These are phyloP conservation scores for Hemibagrus guttatus DNA, from an alignment of 2,797 vertebrate species.

Conservation along the genomic window DNA sequence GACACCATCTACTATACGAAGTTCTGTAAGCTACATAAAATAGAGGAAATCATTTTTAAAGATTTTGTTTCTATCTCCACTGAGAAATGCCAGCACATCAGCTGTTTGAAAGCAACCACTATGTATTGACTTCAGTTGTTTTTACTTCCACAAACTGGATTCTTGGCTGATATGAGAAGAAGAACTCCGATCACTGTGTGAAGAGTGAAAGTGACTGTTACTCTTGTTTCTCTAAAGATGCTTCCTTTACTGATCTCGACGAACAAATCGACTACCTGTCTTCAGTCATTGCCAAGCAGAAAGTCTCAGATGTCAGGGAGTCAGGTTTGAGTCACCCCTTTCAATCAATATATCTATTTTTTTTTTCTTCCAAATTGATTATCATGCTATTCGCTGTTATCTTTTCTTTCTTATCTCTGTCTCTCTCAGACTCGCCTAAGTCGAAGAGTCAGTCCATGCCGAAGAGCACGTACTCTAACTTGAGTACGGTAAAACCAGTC, in stretches of 20 bases:
- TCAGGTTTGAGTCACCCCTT: slow-evolving; percentile 61
- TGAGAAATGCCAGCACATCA: too few species aligned
- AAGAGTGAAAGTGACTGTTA: background rate
- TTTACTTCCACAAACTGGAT: background rate
- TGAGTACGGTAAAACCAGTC: slow-evolving; percentile 31
- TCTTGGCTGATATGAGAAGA: background rate
- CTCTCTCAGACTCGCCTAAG: slow-evolving; percentile 24
- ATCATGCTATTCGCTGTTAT: background rate
- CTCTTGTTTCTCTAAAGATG: slow-evolving; percentile 52
- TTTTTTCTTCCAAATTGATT: background rate
- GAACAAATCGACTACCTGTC: slow-evolving; percentile 86
- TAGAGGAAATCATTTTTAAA: too few species aligned
- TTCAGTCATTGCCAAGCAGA: slow-evolving; percentile 75
- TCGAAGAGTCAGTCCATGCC: background rate
- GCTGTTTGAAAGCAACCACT: background rate
- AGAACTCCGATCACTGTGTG: too few species aligned
- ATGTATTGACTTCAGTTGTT: background rate
- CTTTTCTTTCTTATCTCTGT: background rate
- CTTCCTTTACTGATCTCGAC: slow-evolving; percentile 70
- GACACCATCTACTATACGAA: background rate
- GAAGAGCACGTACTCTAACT: slow-evolving; percentile 5
- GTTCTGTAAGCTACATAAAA: too few species aligned
- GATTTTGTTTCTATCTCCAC: too few species aligned
- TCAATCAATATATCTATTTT: background rate
- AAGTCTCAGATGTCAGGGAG: slow-evolving; percentile 44